A percentile compares a stretch with the other conserved stretches of the same genome.
Evolutionary conservation across 2,797 vertebrate genomes (phyloP).

Genomic region (Cynopterus sphinx): DNA sequence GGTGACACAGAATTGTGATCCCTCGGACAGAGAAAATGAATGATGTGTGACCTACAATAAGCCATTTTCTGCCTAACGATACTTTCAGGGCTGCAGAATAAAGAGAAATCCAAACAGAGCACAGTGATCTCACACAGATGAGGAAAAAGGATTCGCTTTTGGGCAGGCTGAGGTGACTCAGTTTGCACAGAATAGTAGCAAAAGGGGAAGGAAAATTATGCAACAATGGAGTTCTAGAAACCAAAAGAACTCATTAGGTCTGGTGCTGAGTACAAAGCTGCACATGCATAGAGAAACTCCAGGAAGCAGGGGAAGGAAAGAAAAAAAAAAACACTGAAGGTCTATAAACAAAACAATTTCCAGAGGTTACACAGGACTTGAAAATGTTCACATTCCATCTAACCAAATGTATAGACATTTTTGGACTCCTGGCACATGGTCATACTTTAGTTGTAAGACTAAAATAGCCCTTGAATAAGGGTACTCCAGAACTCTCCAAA

Average conservation of each 20-base stretch:
- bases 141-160: background rate
- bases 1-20: background rate
- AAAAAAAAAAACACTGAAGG: background rate
- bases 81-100: background rate
- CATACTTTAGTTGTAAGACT: background rate
- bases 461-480: background rate
- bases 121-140: background rate
- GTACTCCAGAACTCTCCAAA: background rate
- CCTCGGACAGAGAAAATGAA: background rate
- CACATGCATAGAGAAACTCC: background rate
- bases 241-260: background rate
- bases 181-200: background rate
- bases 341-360: background rate
- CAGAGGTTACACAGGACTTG: background rate
- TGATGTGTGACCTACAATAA: background rate
- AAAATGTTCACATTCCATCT: background rate
- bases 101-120: background rate
- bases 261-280: background rate
- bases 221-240: background rate
- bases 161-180: background rate
- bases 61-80: background rate
- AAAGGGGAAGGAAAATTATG: background rate
- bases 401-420: background rate
- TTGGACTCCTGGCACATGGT: background rate
- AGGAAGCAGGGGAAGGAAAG: too few relatives aligned